phyloP scores from a whole-genome alignment of 2,113 vertebrate species.

The Rutilus rutilus region DNA sequence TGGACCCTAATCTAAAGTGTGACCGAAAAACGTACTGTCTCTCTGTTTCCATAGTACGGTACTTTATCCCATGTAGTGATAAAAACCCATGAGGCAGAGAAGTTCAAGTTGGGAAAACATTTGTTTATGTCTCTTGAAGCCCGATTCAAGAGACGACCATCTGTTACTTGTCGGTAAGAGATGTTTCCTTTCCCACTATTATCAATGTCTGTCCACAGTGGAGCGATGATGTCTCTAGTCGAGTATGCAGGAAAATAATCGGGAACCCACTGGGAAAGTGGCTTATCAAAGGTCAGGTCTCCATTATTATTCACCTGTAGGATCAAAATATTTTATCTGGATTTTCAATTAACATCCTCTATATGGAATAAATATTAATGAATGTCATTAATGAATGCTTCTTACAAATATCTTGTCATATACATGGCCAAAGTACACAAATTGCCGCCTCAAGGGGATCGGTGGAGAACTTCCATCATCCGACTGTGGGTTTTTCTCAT shows the following conservation, averaged over 20 bases:
- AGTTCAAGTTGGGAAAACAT: background rate
- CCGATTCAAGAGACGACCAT: background rate
- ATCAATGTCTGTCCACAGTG: constrained; percentile 22
- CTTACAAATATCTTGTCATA: background rate
- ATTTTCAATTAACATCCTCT: background rate
- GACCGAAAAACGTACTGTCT: background rate
- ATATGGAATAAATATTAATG: background rate
- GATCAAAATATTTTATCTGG: background rate
- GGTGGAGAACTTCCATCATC: background rate
- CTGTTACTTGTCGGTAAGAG: constrained; percentile 25
- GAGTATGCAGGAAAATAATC: background rate
- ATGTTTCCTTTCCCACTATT: background rate
- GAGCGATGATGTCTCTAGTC: background rate
- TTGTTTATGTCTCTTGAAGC: constrained; percentile 9
- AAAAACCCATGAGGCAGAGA: constrained; percentile 29
- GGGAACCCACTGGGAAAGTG: background rate
- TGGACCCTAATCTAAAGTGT: too few relatives aligned
- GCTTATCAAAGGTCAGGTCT: background rate
- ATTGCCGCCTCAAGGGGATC: background rate
- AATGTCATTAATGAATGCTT: background rate
- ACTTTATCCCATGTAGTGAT: constrained; percentile 30
- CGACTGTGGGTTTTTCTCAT: background rate
- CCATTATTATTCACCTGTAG: background rate
- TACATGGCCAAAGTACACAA: background rate
- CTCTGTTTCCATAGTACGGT: too few relatives aligned